Evolutionary conservation across 2,113 vertebrate species (phyloP).

Genomic region (Psilopogon haemacephalus): DNA sequence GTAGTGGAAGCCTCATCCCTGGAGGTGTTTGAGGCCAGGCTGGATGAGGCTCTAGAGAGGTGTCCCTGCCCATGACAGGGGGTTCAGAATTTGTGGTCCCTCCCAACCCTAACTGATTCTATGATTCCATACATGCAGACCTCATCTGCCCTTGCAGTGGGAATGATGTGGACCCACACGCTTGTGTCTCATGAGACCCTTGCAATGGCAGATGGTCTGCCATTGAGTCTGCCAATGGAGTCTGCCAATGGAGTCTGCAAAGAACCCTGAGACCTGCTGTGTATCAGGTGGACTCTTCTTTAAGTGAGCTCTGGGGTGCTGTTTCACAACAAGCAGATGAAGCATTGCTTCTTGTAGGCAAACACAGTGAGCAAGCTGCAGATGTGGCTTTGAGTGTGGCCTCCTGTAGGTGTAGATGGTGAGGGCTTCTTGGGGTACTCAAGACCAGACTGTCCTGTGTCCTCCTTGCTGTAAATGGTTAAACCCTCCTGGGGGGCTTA

Average conservation of each 20-base stretch:
- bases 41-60: no score
- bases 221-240: no score
- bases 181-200: not conserved
- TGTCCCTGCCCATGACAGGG: no score
- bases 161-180: not conserved
- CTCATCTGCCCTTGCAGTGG: not conserved
- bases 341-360: accelerated
- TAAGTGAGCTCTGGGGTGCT: not conserved
- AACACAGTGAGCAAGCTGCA: not conserved
- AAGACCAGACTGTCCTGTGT: not conserved
- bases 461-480: no score
- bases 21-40: no score
- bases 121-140: no score
- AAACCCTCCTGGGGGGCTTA: no score
- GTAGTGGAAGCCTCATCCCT: no score
- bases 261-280: not conserved
- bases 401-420: not conserved
- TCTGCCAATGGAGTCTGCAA: not conserved
- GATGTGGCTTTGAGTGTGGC: not conserved
- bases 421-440: not conserved
- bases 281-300: not conserved
- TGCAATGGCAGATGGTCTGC: not conserved
- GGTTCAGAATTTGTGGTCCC: no score
- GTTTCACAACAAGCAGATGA: not conserved
- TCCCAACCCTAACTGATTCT: no score